Conservation (phyloP, 2,113 vertebrate genomes). For the Lasiurus borealis region DNA sequence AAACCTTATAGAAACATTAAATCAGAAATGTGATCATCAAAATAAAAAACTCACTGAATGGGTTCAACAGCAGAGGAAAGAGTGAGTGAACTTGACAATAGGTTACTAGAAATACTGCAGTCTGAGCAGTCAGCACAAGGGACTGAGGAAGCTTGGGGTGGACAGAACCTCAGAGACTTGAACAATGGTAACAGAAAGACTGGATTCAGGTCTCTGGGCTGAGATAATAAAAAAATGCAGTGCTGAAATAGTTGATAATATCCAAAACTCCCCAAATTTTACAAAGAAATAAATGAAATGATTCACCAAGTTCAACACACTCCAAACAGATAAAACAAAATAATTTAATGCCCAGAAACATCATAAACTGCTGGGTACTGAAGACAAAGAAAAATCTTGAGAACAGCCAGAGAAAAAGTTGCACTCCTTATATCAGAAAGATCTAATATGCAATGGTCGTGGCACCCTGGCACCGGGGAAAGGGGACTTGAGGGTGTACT, state of each 20-base stretch:
- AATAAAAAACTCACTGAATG: no score
- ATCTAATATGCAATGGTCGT: no score
- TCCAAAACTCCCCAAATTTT: not conserved
- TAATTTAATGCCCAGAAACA: not conserved
- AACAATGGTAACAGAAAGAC: not conserved
- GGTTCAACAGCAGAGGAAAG: not conserved
- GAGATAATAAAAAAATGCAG: not conserved
- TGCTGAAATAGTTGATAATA: not conserved
- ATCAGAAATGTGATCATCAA: not conserved
- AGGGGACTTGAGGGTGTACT: no score
- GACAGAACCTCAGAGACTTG: not conserved
- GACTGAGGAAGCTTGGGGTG: not conserved
- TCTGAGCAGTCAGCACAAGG: not conserved
- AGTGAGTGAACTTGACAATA: not conserved
- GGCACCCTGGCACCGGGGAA: no score
- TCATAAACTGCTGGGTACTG: not conserved
- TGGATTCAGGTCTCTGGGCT: no score
- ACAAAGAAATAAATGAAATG: not conserved
- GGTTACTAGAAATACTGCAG: not conserved
- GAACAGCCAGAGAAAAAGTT: not conserved
- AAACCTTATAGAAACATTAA: not conserved
- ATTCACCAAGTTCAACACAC: not conserved
- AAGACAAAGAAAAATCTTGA: not conserved
- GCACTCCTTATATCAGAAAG: not conserved
- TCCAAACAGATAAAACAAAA: not conserved